phyloP scores from a whole-genome alignment of 1,140 invertebrate genomes.

The Stegodyphus dumicola region DNA sequence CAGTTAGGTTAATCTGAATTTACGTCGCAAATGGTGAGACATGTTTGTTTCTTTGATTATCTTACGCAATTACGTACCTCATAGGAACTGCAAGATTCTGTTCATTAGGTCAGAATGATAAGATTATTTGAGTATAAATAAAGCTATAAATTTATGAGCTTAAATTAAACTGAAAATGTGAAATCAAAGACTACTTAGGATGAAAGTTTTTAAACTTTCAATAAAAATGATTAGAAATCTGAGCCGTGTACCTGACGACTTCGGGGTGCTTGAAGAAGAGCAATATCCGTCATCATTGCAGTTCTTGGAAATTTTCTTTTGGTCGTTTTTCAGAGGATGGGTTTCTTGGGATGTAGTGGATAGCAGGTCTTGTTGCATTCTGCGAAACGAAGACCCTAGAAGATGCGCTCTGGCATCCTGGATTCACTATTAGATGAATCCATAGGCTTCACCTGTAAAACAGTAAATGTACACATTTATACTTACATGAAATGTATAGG shows the following conservation, averaged over 20 bases:
- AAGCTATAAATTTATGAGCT: too few species aligned
- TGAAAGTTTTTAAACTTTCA: neutral
- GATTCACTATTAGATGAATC: neutral
- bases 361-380: conserved; percentile 26
- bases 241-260: conserved; percentile 52
- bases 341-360: conserved; percentile 9
- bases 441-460: neutral
- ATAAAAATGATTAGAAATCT: neutral
- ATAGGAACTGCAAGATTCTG: too few species aligned
- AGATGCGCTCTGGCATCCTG: neutral
- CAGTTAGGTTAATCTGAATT: too few species aligned
- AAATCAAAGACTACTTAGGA: neutral
- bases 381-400: neutral
- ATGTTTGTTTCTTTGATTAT: too few species aligned
- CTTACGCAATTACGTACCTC: too few species aligned
- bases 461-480: too few species aligned
- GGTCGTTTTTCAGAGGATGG: conserved; percentile 24
- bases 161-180: too few species aligned
- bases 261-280: conserved; percentile 63
- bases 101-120: too few species aligned
- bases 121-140: too few species aligned
- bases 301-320: neutral
- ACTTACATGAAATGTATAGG: too few species aligned
- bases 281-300: conserved; percentile 63
- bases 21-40: too few species aligned